These are phyloP conservation scores for Charaxes varanes DNA, from an alignment of 1,140 invertebrate species.

Conservation along the genomic window DNA sequence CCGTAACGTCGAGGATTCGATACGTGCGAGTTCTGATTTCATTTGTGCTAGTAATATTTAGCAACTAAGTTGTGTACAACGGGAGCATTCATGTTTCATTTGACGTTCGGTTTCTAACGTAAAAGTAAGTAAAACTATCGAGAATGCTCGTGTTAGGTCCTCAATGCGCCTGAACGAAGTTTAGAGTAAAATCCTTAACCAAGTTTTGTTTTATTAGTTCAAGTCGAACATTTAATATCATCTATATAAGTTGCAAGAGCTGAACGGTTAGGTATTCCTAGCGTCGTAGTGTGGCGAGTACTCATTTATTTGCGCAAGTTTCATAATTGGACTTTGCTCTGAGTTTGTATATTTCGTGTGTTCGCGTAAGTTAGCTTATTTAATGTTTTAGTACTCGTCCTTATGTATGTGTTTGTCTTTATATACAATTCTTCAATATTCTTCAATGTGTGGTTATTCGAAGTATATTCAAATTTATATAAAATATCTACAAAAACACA, in stretches of 20 bases:
- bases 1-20: too few relatives aligned
- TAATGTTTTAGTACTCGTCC: constrained; percentile 50
- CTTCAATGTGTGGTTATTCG: neutral
- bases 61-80: too few relatives aligned
- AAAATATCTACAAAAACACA: constrained; percentile 6
- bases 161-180: neutral
- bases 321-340: constrained; percentile 46
- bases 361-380: constrained; percentile 36
- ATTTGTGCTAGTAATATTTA: too few relatives aligned
- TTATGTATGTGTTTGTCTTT: constrained; percentile 19
- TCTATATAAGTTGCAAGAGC: constrained; percentile 13
- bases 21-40: too few relatives aligned
- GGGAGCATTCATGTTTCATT: too few relatives aligned
- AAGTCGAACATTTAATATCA: too few relatives aligned
- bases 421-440: constrained; percentile 13
- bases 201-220: neutral
- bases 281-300: constrained; percentile 59
- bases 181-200: neutral
- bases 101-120: too few relatives aligned
- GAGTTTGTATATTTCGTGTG: constrained; percentile 8
- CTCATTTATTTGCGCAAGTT: constrained; percentile 63
- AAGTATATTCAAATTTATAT: neutral
- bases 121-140: too few relatives aligned
- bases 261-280: constrained; percentile 20
- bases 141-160: too few relatives aligned